These are phyloP conservation scores for Rhinatrema bivittatum DNA, from an alignment of 2,797 vertebrate genomes.

Conservation along the genomic window DNA sequence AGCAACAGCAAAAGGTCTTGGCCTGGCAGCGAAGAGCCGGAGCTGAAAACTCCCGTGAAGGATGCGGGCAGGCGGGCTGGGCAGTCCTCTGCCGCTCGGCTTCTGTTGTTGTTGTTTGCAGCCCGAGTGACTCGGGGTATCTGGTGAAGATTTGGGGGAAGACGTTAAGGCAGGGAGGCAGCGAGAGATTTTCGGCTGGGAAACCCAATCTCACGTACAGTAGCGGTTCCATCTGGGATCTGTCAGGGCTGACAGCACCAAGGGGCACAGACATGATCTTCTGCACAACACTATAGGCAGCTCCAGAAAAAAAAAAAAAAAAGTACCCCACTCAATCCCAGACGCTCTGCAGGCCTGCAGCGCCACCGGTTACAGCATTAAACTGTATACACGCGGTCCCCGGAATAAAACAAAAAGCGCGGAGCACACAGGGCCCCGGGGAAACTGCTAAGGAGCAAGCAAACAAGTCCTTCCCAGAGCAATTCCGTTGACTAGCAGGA, in stretches of 20 bases:
- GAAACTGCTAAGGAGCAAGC: no score
- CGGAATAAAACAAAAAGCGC: constrained; percentile 1
- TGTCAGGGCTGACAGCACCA: constrained; percentile 80
- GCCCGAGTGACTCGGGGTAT: constrained; percentile 50
- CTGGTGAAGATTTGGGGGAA: constrained; percentile 66
- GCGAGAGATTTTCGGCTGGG: constrained; percentile 63
- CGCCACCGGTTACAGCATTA: constrained; percentile 2
- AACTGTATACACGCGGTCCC: no score
- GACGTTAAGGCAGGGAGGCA: constrained; percentile 64
- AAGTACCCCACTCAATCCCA: constrained; percentile 53
- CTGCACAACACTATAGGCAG: constrained; percentile 58
- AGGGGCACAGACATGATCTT: constrained; percentile 69
- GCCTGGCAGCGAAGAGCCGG: no score
- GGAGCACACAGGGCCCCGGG: no score
- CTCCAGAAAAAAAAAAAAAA: no score
- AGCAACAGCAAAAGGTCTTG: neutral
- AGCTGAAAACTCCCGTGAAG: neutral
- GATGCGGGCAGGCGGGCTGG: no score
- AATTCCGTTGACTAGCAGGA: no score
- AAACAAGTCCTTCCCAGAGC: no score
- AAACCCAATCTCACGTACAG: constrained; percentile 86
- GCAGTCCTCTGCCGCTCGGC: no score
- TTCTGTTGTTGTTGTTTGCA: no score
- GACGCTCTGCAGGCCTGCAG: constrained; percentile 30
- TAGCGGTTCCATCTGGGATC: constrained; percentile 80